phyloP scores from a whole-genome alignment of 2,888 invertebrate genomes.

The Cremastinae sp. region DNA sequence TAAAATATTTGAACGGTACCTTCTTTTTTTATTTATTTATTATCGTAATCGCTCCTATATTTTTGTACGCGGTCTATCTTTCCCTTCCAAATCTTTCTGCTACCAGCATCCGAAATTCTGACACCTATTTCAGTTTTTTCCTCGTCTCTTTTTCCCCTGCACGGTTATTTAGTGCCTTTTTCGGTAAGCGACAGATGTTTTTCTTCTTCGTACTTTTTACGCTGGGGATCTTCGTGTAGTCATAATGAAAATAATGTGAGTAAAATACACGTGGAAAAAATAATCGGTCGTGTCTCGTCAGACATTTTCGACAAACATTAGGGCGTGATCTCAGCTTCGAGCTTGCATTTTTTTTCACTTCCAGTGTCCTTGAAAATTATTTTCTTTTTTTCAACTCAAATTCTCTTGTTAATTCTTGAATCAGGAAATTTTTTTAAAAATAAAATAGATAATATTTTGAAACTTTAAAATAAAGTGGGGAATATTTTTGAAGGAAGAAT shows the following conservation, averaged over 20 bases:
- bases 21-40: too few species aligned
- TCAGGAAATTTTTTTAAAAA: too few species aligned
- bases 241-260: conserved; percentile 13
- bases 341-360: too few species aligned
- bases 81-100: background rate
- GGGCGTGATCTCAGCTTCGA: conserved; percentile 35
- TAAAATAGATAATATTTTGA: too few species aligned
- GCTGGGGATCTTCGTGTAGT: background rate
- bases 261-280: conserved; percentile 25
- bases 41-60: too few species aligned
- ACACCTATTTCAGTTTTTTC: conserved; percentile 45
- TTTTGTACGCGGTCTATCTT: too few species aligned
- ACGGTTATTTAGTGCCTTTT: conserved; percentile 15
- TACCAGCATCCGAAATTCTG: conserved; percentile 7
- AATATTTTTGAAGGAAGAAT: too few species aligned
- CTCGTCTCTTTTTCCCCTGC: background rate
- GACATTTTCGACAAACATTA: conserved; percentile 5
- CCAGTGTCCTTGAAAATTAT: too few species aligned
- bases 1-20: too few species aligned
- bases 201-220: conserved; percentile 10
- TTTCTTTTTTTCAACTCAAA: too few species aligned
- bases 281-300: background rate
- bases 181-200: conserved; percentile 52
- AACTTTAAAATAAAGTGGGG: too few species aligned
- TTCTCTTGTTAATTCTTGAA: too few species aligned